Percentiles rank a stretch among this genome's conserved stretches.
phyloP scores from a whole-genome alignment of 2,888 invertebrate species.

The Drosophila ustulata region DNA sequence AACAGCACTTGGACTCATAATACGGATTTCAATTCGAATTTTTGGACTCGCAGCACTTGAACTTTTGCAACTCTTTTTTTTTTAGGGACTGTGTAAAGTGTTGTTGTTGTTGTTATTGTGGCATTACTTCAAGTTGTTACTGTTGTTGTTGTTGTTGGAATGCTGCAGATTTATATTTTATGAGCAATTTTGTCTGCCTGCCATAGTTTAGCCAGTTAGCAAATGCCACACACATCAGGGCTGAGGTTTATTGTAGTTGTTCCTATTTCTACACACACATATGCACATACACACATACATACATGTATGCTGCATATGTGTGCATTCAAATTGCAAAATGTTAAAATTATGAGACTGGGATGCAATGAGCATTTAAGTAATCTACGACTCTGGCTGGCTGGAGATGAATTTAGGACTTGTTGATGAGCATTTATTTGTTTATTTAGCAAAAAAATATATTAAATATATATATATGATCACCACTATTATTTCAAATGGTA shows the following conservation, averaged over 20 bases:
- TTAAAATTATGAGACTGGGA: slow-evolving; percentile 19
- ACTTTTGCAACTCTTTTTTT: slow-evolving; percentile 60
- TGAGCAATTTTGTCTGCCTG: slow-evolving; percentile 44
- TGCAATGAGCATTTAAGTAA: slow-evolving; percentile 2
- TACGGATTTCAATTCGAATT: slow-evolving; percentile 36
- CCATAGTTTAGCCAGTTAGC: slow-evolving; percentile 33
- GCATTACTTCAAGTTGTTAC: slow-evolving; percentile 20
- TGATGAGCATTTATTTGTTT: neutral
- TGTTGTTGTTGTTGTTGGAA: slow-evolving; percentile 39
- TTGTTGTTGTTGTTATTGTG: slow-evolving; percentile 18
- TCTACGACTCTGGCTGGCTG: neutral
- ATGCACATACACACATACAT: neutral
- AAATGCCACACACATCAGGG: slow-evolving; percentile 20
- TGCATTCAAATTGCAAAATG: slow-evolving; percentile 32
- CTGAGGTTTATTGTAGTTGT: slow-evolving; percentile 17
- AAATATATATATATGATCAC: no score
- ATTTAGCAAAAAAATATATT: neutral
- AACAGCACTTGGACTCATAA: slow-evolving; percentile 29
- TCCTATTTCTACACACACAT: neutral
- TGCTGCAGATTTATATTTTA: slow-evolving; percentile 69
- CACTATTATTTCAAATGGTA: no score
- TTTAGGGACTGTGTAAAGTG: slow-evolving; percentile 18
- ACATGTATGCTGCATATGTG: slow-evolving; percentile 2
- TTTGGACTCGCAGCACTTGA: slow-evolving; percentile 35
- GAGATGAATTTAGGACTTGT: neutral